Evolutionary conservation across 2,797 vertebrate genomes (phyloP), one percentile per base, ranked within the genome.

Genomic region (Nannoperca obscura): DNA sequence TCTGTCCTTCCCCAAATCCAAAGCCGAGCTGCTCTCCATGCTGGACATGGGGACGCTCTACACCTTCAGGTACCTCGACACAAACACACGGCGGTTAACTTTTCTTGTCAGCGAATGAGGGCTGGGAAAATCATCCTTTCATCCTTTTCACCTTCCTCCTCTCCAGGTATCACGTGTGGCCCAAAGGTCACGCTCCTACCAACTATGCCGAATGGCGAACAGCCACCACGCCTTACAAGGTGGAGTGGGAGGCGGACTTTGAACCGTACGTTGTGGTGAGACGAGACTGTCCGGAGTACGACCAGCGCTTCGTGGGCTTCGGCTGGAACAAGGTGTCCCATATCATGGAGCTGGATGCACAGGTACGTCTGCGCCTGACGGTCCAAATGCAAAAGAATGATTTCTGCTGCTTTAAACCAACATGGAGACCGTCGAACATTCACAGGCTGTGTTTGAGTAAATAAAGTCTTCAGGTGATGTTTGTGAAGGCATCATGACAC

Each of bases 321-420:
- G 98, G 97, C 90, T 99, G 98, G 98, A 99, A 99, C 95, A 99
- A 99, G 91, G 98, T 98, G 85, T 97, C 98, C 47, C 98, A 99
- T 73, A 92, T 97, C 53, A 95, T 99, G 95, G 98, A 99, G 93
- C 95, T 99, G 80, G 98, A 99, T 20, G 98, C 96, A 1, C 97
- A 98, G 97, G 98, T 99, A 74, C 82, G 67, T 1, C 50, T 30
- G 14, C 22, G 6, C 5, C 24, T 27, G 24, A 27, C 24, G 24
- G 24, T 27, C 24, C 24, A 27, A 27, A 27, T 27, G 24, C 24
- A 27, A 27, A 27, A 27, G 24, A 27, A 27, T 27, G 24, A 27
- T 27, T 27, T 27, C 24, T 27, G 24, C 24, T 27, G 24, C 24
- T 27, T 38, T 38, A 38, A 38, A 38, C 36, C 36, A 38, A 38